Conservation (phyloP, 2,888 invertebrate genomes). For the Electrophaes corylata region DNA sequence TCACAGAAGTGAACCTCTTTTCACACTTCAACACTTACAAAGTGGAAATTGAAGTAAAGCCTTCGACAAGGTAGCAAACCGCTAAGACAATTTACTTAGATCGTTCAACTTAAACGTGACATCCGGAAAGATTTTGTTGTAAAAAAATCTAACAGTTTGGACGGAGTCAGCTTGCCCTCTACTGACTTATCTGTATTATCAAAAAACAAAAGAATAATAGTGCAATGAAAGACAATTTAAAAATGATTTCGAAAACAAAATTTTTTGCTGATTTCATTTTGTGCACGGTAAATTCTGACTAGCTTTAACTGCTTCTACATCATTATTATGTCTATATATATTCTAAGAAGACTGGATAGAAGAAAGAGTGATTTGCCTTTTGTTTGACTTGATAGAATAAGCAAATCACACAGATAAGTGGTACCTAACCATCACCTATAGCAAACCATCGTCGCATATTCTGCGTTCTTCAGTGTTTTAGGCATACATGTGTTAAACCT, state of each 20-base stretch:
- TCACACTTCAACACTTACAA: conserved; percentile 22
- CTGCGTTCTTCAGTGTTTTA: too few relatives aligned
- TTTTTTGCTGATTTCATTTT: too few relatives aligned
- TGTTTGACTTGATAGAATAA: too few relatives aligned
- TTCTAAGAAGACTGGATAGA: too few relatives aligned
- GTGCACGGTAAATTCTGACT: too few relatives aligned
- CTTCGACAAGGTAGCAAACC: conserved; percentile 49
- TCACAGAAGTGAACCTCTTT: conserved; percentile 9
- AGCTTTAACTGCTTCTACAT: too few relatives aligned
- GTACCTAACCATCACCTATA: too few relatives aligned
- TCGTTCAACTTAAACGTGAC: conserved; percentile 78
- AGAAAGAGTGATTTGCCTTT: too few relatives aligned
- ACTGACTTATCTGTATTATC: conserved; percentile 44
- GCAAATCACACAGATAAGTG: too few relatives aligned
- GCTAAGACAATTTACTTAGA: conserved; percentile 60
- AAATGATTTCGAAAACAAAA: not conserved
- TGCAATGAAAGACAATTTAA: not conserved
- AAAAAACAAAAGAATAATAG: not conserved
- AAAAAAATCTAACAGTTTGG: conserved; percentile 34
- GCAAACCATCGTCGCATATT: too few relatives aligned
- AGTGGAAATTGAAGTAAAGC: conserved; percentile 24
- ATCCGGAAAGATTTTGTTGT: conserved; percentile 60
- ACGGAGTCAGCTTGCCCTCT: conserved; percentile 51
- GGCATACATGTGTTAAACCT: too few relatives aligned
- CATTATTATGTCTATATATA: too few relatives aligned